Conservation (phyloP, 2,888 invertebrate genomes). For the Schrankia costaestrigalis region DNA sequence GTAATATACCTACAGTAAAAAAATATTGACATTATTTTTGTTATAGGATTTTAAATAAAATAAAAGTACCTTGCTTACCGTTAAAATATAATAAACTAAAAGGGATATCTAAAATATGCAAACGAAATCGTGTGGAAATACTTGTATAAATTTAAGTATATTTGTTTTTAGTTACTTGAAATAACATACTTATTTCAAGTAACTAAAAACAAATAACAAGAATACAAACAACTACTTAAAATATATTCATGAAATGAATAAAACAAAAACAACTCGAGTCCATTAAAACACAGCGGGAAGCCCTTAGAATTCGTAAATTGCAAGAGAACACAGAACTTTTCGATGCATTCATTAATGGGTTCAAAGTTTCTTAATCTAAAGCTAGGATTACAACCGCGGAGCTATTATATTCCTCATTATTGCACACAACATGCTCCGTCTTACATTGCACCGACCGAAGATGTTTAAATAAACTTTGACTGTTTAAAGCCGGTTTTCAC, state of each 20-base stretch:
- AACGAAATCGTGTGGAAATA: too few relatives aligned
- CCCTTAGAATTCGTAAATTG: slow-evolving; percentile 50
- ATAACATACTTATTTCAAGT: too few relatives aligned
- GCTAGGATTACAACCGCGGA: slow-evolving; percentile 47
- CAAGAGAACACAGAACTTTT: slow-evolving; percentile 59
- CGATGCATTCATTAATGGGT: slow-evolving; percentile 65
- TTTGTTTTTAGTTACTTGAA: too few relatives aligned
- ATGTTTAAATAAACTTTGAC: slow-evolving; percentile 27
- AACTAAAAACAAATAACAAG: background rate
- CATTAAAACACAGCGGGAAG: slow-evolving; percentile 31
- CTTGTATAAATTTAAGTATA: too few relatives aligned
- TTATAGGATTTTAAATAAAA: too few relatives aligned
- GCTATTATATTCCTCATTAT: slow-evolving; percentile 34
- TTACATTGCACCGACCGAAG: slow-evolving; percentile 20
- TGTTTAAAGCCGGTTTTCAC: slow-evolving; percentile 6
- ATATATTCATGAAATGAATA: slow-evolving; percentile 6
- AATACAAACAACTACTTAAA: background rate
- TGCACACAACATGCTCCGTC: slow-evolving; percentile 23
- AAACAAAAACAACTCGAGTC: slow-evolving; percentile 16
- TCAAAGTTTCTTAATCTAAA: slow-evolving; percentile 58
- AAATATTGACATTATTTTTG: too few relatives aligned
- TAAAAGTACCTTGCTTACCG: too few relatives aligned
- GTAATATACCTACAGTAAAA: too few relatives aligned
- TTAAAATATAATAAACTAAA: too few relatives aligned
- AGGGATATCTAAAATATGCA: too few relatives aligned